Evolutionary conservation across 1,140 invertebrate genomes (phyloP), one percentile per base, ranked within the genome.

Genomic region (Antheraea mylitta): DNA sequence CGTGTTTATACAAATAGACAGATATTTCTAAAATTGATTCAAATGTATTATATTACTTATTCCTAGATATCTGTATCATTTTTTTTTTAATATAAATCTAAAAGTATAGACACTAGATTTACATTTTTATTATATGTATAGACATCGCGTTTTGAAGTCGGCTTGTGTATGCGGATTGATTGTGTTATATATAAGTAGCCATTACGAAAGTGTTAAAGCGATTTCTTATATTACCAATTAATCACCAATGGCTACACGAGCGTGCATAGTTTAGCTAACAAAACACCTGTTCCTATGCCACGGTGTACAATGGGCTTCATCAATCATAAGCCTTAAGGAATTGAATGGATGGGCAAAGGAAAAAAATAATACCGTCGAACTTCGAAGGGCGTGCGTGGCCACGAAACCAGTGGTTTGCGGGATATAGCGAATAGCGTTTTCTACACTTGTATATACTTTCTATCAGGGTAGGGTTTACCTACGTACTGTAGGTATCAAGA

Each of bases 311-410:
- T 75, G 62, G 63, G 18, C 19, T 67, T 75, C 70, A 76, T 76
- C 74, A 70, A 76, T 76, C 74, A 76, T 68, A 53, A 37, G 67
- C 65, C 70, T 58, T 65, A 65, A 63, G 70, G 45, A 48, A 72
- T 66, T 71, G 66, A 68, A 71, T 70, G 68, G 70, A 64, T 64
- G 42, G 63, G 11, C 22, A 30, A 30, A 30, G 22, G 19, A 66
- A 72, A 77, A 72, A 69, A 76, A 76, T 69, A 73, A 76, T 76
- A 76, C 73, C 74, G 70, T 67, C 48, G 68, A 71, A 71, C 66
- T 65, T 71, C 71, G 64, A 60, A 45, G 9, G n/a, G 48, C 22
- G n/a, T 9, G 61, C 66, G 30, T 3, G 69, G 69, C 69, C 42
- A 66, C 48, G 19, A 63, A 37, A 64, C 13, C 18, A 30, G 58